Conservation (phyloP, 2,113 vertebrate species). For the Barbus barbus region DNA sequence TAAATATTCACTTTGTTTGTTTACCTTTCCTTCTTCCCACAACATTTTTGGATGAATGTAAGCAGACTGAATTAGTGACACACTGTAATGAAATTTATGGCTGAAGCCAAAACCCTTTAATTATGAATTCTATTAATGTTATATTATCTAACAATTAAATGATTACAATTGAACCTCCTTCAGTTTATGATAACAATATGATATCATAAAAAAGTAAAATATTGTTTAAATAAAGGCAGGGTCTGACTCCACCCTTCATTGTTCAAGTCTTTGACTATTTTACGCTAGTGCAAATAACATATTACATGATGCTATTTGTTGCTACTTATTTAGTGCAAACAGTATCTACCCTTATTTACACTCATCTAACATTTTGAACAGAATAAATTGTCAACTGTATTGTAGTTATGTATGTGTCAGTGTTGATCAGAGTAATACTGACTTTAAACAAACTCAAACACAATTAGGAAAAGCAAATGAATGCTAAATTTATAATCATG, state of each 20-base stretch:
- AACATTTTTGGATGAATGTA: not conserved
- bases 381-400: not conserved
- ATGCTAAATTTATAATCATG: not conserved
- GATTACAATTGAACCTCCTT: not conserved
- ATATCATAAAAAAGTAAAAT: not conserved
- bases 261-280: not conserved
- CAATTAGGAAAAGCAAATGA: not conserved
- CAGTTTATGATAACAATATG: not conserved
- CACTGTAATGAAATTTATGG: no score
- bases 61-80: not conserved
- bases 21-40: conserved; percentile 9
- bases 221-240: not conserved
- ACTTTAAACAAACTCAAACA: not conserved
- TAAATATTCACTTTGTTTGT: not conserved
- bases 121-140: not conserved
- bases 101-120: not conserved
- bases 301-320: not conserved
- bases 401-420: not conserved
- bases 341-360: not conserved
- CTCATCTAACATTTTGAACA: no score
- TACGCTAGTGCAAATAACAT: not conserved
- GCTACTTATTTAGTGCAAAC: not conserved
- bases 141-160: not conserved
- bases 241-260: not conserved
- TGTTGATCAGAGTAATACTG: no score